Evolutionary conservation across 1,140 invertebrate genomes (phyloP).

Genomic region (Neomicropteryx cornuta): DNA sequence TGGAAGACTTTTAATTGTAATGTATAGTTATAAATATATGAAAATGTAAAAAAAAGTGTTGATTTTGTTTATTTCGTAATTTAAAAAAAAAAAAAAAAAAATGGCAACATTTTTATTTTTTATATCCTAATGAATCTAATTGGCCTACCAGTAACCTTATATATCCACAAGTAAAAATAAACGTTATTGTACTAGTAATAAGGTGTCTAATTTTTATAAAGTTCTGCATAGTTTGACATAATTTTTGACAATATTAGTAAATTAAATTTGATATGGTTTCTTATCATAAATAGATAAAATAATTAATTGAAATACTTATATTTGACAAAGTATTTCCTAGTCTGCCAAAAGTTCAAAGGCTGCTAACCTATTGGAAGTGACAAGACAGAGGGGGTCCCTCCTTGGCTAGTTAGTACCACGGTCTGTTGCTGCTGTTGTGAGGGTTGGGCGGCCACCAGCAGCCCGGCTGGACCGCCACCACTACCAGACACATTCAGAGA

Average conservation of each 20-base stretch:
- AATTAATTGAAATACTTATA: too few relatives aligned
- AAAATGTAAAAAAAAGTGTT: too few relatives aligned
- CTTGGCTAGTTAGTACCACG: slow-evolving; percentile 44
- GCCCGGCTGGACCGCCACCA: slow-evolving; percentile 31
- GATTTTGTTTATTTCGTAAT: too few relatives aligned
- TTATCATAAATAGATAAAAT: background rate
- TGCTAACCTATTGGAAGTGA: slow-evolving; percentile 50
- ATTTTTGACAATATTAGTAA: background rate
- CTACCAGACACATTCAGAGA: slow-evolving; percentile 53
- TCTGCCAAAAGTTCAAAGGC: background rate
- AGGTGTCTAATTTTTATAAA: background rate
- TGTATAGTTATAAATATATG: too few relatives aligned
- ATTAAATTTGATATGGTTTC: background rate
- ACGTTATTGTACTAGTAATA: background rate
- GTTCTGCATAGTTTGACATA: background rate
- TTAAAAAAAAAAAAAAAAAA: too few relatives aligned
- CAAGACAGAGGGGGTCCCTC: slow-evolving; percentile 30
- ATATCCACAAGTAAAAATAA: too few relatives aligned
- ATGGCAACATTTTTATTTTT: too few relatives aligned
- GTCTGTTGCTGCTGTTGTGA: too few relatives aligned
- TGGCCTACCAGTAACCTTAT: too few relatives aligned
- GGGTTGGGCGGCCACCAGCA: slow-evolving; percentile 33
- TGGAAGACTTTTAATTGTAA: too few relatives aligned
- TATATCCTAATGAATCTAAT: too few relatives aligned
- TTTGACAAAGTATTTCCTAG: too few relatives aligned